A percentile compares a stretch with the other conserved stretches of the same genome.
Conservation (phyloP, 2,888 invertebrate genomes). For the Desoria tigrina region DNA sequence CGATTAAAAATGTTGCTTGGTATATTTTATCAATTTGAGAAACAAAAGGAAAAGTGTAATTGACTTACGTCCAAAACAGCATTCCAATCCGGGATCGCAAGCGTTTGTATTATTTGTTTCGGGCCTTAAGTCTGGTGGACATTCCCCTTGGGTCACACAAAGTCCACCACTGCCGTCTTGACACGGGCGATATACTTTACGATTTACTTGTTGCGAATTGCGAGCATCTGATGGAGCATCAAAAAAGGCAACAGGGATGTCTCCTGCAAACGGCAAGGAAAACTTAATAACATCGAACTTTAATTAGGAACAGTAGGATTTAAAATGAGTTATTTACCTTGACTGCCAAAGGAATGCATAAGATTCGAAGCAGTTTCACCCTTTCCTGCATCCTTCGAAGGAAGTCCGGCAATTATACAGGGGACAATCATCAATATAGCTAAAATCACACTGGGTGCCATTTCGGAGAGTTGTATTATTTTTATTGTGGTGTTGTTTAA, state of each 20-base stretch:
- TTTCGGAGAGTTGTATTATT: too few relatives aligned
- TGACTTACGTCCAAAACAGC: conserved; percentile 49
- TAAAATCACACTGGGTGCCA: too few relatives aligned
- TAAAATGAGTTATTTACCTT: conserved; percentile 31
- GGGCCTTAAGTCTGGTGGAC: conserved; percentile 39
- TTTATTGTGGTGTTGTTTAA: too few relatives aligned
- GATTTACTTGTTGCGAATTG: background rate
- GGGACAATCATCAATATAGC: too few relatives aligned
- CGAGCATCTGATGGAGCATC: conserved; percentile 14
- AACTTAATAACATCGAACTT: conserved; percentile 6
- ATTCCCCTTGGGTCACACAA: conserved; percentile 43
- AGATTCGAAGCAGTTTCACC: conserved; percentile 38
- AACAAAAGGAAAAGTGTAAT: background rate
- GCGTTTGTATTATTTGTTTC: conserved; percentile 25
- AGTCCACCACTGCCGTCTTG: conserved; percentile 51
- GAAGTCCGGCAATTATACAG: too few relatives aligned
- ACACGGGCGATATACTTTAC: conserved; percentile 35
- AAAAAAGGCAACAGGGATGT: conserved; percentile 45
- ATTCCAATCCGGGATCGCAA: conserved; percentile 42
- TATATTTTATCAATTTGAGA: background rate
- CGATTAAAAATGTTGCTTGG: background rate
- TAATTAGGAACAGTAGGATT: background rate
- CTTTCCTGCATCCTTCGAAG: background rate
- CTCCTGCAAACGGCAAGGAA: conserved; percentile 26
- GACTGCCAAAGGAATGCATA: conserved; percentile 34